Evolutionary conservation across 2,113 vertebrate species (phyloP).

Genomic region (Hypanus sabinus): DNA sequence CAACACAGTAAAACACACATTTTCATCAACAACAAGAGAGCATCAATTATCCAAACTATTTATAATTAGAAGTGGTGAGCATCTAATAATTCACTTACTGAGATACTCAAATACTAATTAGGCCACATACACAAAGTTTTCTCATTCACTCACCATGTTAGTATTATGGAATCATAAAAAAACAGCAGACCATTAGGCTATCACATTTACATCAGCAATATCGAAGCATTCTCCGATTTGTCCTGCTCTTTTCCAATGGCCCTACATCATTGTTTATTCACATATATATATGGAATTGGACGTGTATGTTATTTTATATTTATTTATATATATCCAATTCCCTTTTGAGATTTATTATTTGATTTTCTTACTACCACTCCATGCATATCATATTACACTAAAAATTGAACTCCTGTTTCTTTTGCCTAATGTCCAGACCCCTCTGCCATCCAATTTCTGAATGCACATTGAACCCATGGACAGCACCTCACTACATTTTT

Average conservation of each 20-base stretch:
- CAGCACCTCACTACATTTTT: too few species aligned
- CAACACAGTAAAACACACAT: slow-evolving; percentile 21
- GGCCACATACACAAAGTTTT: not conserved
- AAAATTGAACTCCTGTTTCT: not conserved
- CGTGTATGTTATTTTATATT: too few species aligned
- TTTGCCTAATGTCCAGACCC: not conserved
- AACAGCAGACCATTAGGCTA: not conserved
- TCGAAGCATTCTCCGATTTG: not conserved
- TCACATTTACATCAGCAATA: not conserved
- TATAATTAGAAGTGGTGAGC: slow-evolving; percentile 26
- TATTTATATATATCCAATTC: not conserved
- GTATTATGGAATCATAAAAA: not conserved
- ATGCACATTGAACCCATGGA: too few species aligned
- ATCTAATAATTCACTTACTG: slow-evolving; percentile 24
- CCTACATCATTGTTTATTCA: not conserved
- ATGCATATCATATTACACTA: not conserved
- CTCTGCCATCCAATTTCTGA: too few species aligned
- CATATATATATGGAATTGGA: not conserved
- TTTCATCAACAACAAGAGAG: slow-evolving; percentile 29
- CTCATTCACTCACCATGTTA: not conserved
- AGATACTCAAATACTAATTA: slow-evolving; percentile 36
- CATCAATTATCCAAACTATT: slow-evolving; percentile 36
- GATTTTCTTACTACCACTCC: not conserved
- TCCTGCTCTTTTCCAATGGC: not conserved
- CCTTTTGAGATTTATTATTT: not conserved